Conservation (phyloP, 2,797 vertebrate genomes). For the Cichlasoma orientale region DNA sequence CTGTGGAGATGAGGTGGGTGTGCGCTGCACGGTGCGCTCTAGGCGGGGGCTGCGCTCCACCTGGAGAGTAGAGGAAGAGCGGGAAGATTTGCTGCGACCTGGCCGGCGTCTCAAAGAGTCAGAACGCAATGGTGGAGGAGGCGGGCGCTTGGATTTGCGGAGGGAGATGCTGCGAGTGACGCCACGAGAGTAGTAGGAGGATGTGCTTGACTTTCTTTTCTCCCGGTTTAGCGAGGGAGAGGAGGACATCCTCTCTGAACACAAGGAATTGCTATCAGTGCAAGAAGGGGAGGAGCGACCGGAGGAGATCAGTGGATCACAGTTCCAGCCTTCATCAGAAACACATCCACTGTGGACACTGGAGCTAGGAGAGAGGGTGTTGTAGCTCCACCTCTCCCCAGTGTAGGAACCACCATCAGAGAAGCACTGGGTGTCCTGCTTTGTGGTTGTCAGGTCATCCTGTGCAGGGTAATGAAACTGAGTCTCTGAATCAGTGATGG, state of each 20-base stretch:
- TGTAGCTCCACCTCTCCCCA: slow-evolving; percentile 76
- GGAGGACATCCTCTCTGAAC: slow-evolving; percentile 73
- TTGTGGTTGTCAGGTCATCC: slow-evolving; percentile 33
- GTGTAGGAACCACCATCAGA: slow-evolving; percentile 34
- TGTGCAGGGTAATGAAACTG: slow-evolving; percentile 56
- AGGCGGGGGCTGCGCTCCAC: slow-evolving; percentile 80
- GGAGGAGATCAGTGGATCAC: slow-evolving; percentile 61
- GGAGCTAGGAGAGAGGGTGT: slow-evolving; percentile 56
- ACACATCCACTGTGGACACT: slow-evolving; percentile 51
- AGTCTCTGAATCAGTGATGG: slow-evolving; percentile 68
- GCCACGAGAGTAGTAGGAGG: slow-evolving; percentile 17
- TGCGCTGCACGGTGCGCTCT: slow-evolving; percentile 74
- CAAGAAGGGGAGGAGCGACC: slow-evolving; percentile 71
- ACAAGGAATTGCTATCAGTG: slow-evolving; percentile 77
- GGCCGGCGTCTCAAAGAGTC: slow-evolving; percentile 87
- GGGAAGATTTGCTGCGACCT: slow-evolving; percentile 66
- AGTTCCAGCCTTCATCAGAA: slow-evolving; percentile 77
- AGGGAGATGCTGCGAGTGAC: slow-evolving; percentile 86
- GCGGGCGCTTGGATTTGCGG: slow-evolving; percentile 90
- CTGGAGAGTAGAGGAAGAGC: slow-evolving; percentile 76
- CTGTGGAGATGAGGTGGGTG: slow-evolving; percentile 71
- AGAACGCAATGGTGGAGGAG: slow-evolving; percentile 87
- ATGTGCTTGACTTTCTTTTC: slow-evolving; percentile 35
- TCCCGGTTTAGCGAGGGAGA: neutral
- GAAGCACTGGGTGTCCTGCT: slow-evolving; percentile 65